Evolutionary conservation across 2,797 vertebrate species (phyloP), one percentile per base, ranked within the genome.

Genomic region (Dicrostonyx torquatus): DNA sequence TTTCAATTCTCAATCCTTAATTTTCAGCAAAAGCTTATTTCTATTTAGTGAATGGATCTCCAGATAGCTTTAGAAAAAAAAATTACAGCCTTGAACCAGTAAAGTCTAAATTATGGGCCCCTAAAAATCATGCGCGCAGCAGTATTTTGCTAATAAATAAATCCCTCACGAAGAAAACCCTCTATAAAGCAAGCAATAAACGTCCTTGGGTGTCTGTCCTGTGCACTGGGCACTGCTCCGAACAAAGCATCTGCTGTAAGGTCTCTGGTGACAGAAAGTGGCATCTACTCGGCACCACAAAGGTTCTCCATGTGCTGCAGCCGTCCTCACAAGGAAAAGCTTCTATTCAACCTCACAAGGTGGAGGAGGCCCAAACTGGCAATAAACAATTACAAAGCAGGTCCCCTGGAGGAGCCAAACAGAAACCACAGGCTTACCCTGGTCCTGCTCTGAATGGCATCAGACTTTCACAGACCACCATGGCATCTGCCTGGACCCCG

Each of bases 41-140:
- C 66, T n/a, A n/a, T n/a, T 91, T 75, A 75, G 62, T 83, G 77
- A 94, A 94, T 43, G 37, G 58, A 43, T 92, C 83, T 95, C 82
- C 40, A 87, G 86, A 78, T 72, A 84, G n/a, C 76, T 89, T 96
- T 88, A 92, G 91, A 93, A 87, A 89, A 84, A 76, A 84, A 97
- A 95, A 91, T 93, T 89, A 96, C 9, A 97, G 55, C 70, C 60
- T 93, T 92, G 40, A 89, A 73, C 94, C 43, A 78, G 43, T 50
- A 90, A 94, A 87, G 90, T 87, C 72, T 66, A 93, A 94, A 95
- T 97, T 94, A 96, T 1, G 70, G 84, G 62, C 14, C 37, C 85
- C 78, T 89, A 86, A 77, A 93, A 95, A 40, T 88, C 89, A 90
- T 53, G 58, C 40, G 64, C 17, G 82, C 55, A 48, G 89, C 37